Conservation (phyloP, 2,797 vertebrate genomes). For the Darevskia nairensis region DNA sequence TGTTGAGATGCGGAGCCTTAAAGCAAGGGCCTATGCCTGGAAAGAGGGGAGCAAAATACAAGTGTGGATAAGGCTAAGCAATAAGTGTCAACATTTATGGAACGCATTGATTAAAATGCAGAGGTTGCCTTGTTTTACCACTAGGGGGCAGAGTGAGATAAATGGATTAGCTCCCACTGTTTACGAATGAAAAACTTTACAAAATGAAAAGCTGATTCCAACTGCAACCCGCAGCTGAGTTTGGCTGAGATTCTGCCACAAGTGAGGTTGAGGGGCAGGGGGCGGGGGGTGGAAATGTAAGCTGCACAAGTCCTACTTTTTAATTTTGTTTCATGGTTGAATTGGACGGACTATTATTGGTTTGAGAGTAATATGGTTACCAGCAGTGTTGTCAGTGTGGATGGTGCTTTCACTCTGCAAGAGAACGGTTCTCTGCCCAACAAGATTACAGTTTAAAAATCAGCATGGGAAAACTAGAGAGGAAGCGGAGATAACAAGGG, state of each 20-base stretch:
- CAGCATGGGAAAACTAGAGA: background rate
- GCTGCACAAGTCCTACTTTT: background rate
- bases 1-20: too few relatives aligned
- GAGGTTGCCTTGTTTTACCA: constrained; percentile 19
- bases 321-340: too few relatives aligned
- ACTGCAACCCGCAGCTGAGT: too few relatives aligned
- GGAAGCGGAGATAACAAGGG: background rate
- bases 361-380: background rate
- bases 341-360: background rate
- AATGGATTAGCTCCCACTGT: background rate
- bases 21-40: too few relatives aligned
- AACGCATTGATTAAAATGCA: background rate
- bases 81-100: background rate
- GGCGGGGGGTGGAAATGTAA: background rate
- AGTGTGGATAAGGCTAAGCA: too few relatives aligned
- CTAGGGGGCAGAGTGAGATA: constrained; percentile 59
- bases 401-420: background rate
- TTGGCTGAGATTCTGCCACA: background rate
- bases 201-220: background rate
- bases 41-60: too few relatives aligned
- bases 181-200: background rate
- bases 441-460: background rate
- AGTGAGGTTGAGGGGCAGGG: background rate
- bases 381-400: background rate
- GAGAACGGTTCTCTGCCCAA: too few relatives aligned